phyloP scores from a whole-genome alignment of 2,888 invertebrate genomes.

The Cinara cedri region DNA sequence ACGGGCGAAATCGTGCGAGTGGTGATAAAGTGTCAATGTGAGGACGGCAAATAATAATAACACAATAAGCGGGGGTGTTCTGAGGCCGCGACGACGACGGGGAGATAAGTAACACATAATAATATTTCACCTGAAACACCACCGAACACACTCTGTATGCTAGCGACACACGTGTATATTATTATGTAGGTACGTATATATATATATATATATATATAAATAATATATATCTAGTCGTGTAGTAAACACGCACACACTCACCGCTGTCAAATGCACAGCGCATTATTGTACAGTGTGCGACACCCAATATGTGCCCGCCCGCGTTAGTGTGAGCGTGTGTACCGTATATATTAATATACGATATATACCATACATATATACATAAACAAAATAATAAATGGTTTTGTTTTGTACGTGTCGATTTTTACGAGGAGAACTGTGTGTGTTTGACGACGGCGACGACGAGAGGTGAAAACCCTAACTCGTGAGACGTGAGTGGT shows the following conservation, averaged over 20 bases:
- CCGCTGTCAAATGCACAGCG: slow-evolving; percentile 49
- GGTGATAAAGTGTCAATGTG: slow-evolving; percentile 37
- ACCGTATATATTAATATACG: no score
- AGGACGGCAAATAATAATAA: slow-evolving; percentile 40
- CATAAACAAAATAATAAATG: slow-evolving; percentile 53
- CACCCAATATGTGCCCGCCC: not conserved
- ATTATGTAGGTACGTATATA: no score
- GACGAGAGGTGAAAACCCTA: slow-evolving; percentile 21
- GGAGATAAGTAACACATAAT: slow-evolving; percentile 7
- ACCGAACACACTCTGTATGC: slow-evolving; percentile 26
- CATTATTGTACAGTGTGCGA: not conserved
- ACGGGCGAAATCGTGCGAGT: no score
- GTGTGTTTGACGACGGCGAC: not conserved
- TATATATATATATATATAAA: not conserved
- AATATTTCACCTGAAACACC: slow-evolving; percentile 52
- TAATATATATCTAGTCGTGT: not conserved
- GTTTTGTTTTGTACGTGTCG: slow-evolving; percentile 51
- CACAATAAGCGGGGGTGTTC: not conserved
- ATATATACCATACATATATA: not conserved
- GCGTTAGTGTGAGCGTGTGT: not conserved
- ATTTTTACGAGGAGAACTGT: slow-evolving; percentile 42
- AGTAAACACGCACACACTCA: not conserved
- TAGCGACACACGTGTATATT: slow-evolving; percentile 18
- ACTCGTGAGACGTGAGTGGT: not conserved
- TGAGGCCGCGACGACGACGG: not conserved